phyloP scores from a whole-genome alignment of 2,888 invertebrate species.

The Belgica antarctica region DNA sequence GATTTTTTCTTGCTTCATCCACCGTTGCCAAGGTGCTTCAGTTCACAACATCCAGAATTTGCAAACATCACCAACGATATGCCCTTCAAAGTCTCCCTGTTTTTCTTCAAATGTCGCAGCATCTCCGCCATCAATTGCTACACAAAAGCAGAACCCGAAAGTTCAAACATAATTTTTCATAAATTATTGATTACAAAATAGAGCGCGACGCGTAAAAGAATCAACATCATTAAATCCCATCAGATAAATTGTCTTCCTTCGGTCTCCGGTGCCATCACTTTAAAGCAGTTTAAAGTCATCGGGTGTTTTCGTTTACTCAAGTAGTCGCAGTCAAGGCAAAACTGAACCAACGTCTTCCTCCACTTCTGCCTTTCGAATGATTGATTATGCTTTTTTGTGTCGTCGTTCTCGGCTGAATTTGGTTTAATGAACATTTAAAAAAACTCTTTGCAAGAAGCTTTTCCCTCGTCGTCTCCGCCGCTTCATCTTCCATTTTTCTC shows the following conservation, averaged over 20 bases:
- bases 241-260: conserved; percentile 18
- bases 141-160: too few relatives aligned
- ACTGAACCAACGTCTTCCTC: conserved; percentile 29
- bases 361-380: conserved; percentile 25
- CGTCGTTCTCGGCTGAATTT: conserved; percentile 7
- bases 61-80: too few relatives aligned
- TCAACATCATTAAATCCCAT: conserved; percentile 25
- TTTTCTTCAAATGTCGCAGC: too few relatives aligned
- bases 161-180: conserved; percentile 6
- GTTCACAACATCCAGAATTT: too few relatives aligned
- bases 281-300: conserved; percentile 17
- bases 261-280: not conserved
- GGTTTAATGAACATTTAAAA: conserved; percentile 29
- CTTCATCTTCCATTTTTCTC: conserved; percentile 1
- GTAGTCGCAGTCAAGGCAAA: not conserved
- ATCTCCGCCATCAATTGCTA: too few relatives aligned
- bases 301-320: not conserved
- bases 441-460: conserved; percentile 16
- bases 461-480: not conserved
- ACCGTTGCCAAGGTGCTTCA: too few relatives aligned
- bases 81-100: too few relatives aligned
- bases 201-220: not conserved
- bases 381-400: conserved; percentile 39
- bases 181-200: not conserved
- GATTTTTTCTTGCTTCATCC: too few relatives aligned